Evolutionary conservation across 2,888 invertebrate species (phyloP), one percentile per base, ranked within the genome.

Genomic region (Pycnomerus fuliginosus): DNA sequence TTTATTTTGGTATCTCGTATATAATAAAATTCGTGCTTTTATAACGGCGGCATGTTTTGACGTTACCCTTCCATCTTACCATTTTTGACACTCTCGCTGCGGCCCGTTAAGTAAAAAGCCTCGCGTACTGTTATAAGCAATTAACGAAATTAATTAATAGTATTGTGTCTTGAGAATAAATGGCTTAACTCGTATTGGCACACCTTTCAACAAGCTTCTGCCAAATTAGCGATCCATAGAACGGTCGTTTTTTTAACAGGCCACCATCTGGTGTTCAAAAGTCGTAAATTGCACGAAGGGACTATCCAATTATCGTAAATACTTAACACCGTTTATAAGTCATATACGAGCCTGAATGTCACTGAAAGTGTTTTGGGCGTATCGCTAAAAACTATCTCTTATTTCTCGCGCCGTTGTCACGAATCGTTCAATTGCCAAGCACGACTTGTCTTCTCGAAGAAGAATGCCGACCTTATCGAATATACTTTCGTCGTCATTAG

Each of bases 1-100:
- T 60, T 64, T 57, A 56, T 62, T 58, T 58, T 56, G 55, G 56
- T 45, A 37, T 53, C 45, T 52, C 4, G 5, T 20, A 5, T 20
- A 20, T 20, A 5, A 20, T 20, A 20, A 8, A 8, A 36, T 40
- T 44, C 38, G 40, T 48, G 39, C 51, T 45, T 46, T 42, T 48
- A 44, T 36, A 35, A 32, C 32, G 50, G 47, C 53, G 53, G 33
- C 42, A 33, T 33, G 44, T 38, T 38, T 29, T 42, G 36, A 42
- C 41, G 23, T 34, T 34, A 12, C 2, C 12, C 28, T 28, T 12
- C 25, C n/a, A n/a, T n/a, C n/a, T n/a, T n/a, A n/a, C n/a, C n/a
- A n/a, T n/a, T n/a, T n/a, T n/a, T n/a, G n/a, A n/a, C n/a, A n/a
- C n/a, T n/a, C n/a, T n/a, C n/a, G n/a, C n/a, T n/a, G n/a, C n/a